Percentiles rank a stretch among this genome's conserved stretches.
Evolutionary conservation across 2,113 vertebrate species (phyloP).

Genomic region (Oxygymnocypris stewartii): DNA sequence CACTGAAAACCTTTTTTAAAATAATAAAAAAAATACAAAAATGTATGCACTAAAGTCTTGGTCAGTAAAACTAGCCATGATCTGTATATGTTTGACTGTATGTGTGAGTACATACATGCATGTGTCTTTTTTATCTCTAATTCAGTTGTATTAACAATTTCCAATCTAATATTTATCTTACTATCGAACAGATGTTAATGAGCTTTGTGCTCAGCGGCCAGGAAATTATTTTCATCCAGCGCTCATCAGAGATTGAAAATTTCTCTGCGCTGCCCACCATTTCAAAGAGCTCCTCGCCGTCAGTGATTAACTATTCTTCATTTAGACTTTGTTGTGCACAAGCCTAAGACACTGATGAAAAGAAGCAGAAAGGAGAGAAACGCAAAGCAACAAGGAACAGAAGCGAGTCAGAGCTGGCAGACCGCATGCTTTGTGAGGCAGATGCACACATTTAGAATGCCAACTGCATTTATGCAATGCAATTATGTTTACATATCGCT

Average conservation of each 20-base stretch:
- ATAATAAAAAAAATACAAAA: too few relatives aligned
- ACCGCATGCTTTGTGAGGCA: constrained; percentile 42
- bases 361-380: constrained; percentile 29
- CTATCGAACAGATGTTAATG: constrained; percentile 27
- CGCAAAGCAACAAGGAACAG: constrained; percentile 1
- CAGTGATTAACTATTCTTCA: constrained; percentile 44
- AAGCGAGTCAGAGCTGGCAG: constrained; percentile 38
- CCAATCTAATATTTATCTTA: constrained; percentile 16
- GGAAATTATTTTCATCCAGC: neutral
- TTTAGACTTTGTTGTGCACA: constrained; percentile 43
- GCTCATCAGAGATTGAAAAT: constrained; percentile 10
- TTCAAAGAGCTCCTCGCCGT: constrained; percentile 20
- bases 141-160: constrained; percentile 32
- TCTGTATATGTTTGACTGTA: neutral
- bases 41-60: too few relatives aligned
- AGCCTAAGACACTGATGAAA: constrained; percentile 12
- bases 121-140: neutral
- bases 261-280: constrained; percentile 4
- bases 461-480: constrained; percentile 50
- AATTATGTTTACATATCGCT: constrained; percentile 55
- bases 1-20: neutral
- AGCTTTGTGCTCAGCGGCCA: constrained; percentile 15
- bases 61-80: neutral
- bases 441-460: constrained; percentile 45
- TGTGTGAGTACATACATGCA: neutral